Conservation (phyloP, 2,113 vertebrate species). For the Merops nubicus region DNA sequence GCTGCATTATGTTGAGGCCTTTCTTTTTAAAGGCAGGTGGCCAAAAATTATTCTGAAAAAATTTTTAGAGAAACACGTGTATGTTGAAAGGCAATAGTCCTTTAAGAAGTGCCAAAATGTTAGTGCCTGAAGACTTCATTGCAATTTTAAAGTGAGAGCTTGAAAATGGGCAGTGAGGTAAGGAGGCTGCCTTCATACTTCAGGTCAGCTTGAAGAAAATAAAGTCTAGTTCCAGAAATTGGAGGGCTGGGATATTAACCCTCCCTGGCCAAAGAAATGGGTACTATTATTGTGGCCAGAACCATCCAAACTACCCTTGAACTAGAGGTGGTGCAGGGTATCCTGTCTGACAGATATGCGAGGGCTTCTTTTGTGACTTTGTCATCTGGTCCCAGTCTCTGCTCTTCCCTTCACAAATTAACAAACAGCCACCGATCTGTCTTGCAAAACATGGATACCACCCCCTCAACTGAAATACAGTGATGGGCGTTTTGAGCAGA, state of each 20-base stretch:
- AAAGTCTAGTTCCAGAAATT: neutral
- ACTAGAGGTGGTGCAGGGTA: neutral
- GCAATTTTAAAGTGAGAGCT: neutral
- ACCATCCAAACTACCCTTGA: neutral
- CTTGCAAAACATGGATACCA: neutral
- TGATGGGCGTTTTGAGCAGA: neutral
- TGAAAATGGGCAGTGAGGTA: neutral
- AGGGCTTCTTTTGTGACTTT: neutral
- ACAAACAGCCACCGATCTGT: neutral
- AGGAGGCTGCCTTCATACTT: neutral
- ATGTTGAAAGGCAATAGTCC: neutral
- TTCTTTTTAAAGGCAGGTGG: neutral
- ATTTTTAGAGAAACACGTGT: neutral
- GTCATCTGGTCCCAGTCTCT: neutral
- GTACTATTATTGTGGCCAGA: neutral
- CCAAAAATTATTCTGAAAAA: neutral
- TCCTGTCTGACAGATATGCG: accelerated
- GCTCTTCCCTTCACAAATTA: neutral
- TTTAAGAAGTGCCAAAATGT: neutral
- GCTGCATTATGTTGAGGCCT: neutral
- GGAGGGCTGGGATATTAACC: neutral
- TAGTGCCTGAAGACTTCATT: neutral
- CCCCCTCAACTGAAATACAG: neutral
- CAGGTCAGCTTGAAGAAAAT: neutral
- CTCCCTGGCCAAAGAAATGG: neutral